Evolutionary conservation across 2,113 vertebrate species (phyloP).

Genomic region (Caracal caracal): DNA sequence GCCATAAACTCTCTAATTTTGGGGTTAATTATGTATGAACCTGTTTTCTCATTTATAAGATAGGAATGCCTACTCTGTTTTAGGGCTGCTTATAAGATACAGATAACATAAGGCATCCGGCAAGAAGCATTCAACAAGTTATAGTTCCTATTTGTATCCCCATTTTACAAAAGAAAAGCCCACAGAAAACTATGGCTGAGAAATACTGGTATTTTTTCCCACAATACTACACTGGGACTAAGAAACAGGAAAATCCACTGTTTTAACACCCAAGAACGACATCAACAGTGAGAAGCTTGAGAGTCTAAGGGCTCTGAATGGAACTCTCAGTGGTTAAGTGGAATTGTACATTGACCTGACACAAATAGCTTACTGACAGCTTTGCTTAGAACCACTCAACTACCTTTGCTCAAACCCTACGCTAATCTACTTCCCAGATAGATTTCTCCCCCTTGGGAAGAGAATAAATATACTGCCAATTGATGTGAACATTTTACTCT

Average conservation of each 20-base stretch:
- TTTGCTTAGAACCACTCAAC: slow-evolving; percentile 1
- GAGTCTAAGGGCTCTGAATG: background rate
- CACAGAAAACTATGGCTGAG: background rate
- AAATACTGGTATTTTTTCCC: background rate
- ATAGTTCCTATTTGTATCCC: background rate
- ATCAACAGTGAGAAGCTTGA: background rate
- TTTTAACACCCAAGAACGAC: background rate
- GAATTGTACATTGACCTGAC: background rate
- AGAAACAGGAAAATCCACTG: background rate
- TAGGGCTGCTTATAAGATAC: background rate
- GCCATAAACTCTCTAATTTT: background rate
- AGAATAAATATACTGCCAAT: background rate
- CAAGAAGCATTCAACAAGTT: background rate
- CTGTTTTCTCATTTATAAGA: slow-evolving; percentile 35
- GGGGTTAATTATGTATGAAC: background rate
- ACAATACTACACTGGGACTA: background rate
- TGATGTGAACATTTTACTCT: background rate
- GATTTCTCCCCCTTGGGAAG: background rate
- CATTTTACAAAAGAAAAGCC: background rate
- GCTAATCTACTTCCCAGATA: background rate
- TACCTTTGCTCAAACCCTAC: background rate
- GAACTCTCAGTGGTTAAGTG: background rate
- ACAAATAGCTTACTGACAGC: background rate
- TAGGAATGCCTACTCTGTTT: background rate
- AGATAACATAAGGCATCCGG: slow-evolving; percentile 36